These are phyloP conservation scores for Melanotaenia parkinsoni DNA, from an alignment of 2,797 vertebrate species.

Conservation along the genomic window DNA sequence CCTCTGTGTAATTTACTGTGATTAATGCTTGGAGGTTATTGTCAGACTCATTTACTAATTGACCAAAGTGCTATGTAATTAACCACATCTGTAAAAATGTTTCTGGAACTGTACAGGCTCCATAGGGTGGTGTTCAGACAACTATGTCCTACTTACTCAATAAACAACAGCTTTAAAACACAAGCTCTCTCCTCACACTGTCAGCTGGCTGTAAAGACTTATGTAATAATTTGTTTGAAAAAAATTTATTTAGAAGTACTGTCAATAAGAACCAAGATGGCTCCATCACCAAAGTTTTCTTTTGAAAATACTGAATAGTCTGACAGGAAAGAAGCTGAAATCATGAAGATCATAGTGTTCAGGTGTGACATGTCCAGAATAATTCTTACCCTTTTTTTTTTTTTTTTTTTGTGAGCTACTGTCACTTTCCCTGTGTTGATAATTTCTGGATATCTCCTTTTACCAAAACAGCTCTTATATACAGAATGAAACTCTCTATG, in stretches of 20 bases:
- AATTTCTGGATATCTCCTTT: slow-evolving; percentile 55
- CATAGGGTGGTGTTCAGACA: slow-evolving; percentile 23
- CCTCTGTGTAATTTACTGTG: slow-evolving; percentile 86
- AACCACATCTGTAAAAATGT: slow-evolving; percentile 78
- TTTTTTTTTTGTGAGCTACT: background rate
- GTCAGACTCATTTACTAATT: slow-evolving; percentile 84
- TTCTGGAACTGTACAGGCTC: slow-evolving; percentile 51
- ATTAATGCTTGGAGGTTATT: slow-evolving; percentile 85
- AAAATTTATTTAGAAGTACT: slow-evolving; percentile 18
- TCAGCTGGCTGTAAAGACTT: background rate
- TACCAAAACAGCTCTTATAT: slow-evolving; percentile 34
- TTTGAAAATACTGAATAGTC: slow-evolving; percentile 40
- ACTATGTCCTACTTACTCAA: slow-evolving; percentile 21
- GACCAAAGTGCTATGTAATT: slow-evolving; percentile 78
- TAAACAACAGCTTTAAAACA: slow-evolving; percentile 25
- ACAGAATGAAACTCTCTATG: slow-evolving; percentile 33
- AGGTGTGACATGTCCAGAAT: too few species aligned
- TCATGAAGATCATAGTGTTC: too few species aligned
- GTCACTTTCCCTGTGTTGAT: slow-evolving; percentile 52
- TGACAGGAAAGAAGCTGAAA: slow-evolving; percentile 13
- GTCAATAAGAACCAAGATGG: slow-evolving; percentile 5
- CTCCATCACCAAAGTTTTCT: slow-evolving; percentile 34
- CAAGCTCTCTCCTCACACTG: slow-evolving; percentile 15
- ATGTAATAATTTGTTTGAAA: background rate
- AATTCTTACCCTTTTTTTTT: too few species aligned